A percentile compares a stretch with the other conserved stretches of the same genome.
Conservation (phyloP, 1,140 invertebrate genomes). For the Asbolus verrucosus region DNA sequence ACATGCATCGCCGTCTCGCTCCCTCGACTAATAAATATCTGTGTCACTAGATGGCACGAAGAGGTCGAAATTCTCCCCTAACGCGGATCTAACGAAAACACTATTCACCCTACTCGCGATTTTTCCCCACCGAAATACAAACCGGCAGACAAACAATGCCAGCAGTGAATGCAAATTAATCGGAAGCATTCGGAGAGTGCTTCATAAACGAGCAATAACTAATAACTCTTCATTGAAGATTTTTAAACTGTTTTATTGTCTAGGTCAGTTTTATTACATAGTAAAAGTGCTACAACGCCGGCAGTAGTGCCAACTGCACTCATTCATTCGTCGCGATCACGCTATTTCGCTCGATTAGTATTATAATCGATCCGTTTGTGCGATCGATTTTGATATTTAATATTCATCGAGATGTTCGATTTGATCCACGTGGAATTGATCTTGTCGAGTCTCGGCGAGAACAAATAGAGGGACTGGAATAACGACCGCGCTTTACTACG, state of each 20-base stretch:
- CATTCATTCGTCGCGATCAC: background rate
- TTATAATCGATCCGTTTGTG: background rate
- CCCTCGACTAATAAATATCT: constrained; percentile 18
- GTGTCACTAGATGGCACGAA: constrained; percentile 42
- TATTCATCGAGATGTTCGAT: constrained; percentile 6
- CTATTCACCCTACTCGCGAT: background rate
- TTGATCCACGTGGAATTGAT: constrained; percentile 24
- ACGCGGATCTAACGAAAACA: background rate
- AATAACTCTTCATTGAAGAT: constrained; percentile 60
- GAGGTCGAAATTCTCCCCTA: constrained; percentile 3
- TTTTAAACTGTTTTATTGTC: constrained; percentile 61
- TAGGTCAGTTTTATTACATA: constrained; percentile 65
- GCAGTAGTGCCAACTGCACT: constrained; percentile 31
- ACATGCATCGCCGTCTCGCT: background rate
- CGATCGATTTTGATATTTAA: background rate
- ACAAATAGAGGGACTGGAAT: constrained; percentile 47
- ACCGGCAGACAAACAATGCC: constrained; percentile 31
- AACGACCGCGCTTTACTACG: constrained; percentile 57
- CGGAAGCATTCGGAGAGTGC: background rate
- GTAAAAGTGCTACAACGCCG: constrained; percentile 62
- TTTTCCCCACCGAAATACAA: constrained; percentile 5
- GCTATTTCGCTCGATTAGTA: too few species aligned
- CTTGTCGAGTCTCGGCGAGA: constrained; percentile 34
- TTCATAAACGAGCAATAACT: constrained; percentile 57
- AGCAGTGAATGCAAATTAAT: constrained; percentile 43